phyloP scores from a whole-genome alignment of 1,140 invertebrate genomes.

The Penaeus chinensis region DNA sequence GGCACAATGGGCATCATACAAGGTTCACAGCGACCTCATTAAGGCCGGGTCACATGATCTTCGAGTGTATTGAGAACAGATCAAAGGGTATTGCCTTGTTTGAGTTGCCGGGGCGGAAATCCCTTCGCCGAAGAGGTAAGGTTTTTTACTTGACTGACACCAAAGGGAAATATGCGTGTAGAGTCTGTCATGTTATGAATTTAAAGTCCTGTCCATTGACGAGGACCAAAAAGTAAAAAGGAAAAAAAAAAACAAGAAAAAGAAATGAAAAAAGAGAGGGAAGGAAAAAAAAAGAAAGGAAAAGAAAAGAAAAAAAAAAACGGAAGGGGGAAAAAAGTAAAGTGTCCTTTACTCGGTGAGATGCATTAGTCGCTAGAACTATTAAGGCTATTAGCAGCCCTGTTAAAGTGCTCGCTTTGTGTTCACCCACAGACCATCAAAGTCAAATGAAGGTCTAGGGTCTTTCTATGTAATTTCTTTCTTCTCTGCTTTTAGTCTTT shows the following conservation, averaged over 20 bases:
- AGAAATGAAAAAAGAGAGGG: not conserved
- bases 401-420: slow-evolving; percentile 27
- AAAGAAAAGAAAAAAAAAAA: not conserved
- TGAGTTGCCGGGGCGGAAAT: too few relatives aligned
- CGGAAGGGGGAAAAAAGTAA: not conserved
- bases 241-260: not conserved
- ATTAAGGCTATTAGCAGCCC: slow-evolving; percentile 15
- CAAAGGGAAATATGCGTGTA: too few relatives aligned
- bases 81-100: too few relatives aligned
- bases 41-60: too few relatives aligned
- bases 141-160: too few relatives aligned
- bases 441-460: slow-evolving; percentile 28
- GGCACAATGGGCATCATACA: too few relatives aligned
- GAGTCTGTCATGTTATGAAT: too few relatives aligned
- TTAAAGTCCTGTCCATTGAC: too few relatives aligned
- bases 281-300: not conserved
- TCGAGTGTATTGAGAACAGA: too few relatives aligned
- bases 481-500: slow-evolving; percentile 17
- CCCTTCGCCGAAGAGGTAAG: too few relatives aligned
- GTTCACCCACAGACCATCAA: slow-evolving; percentile 17
- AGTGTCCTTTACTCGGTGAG: slow-evolving; percentile 3
- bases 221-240: not conserved
- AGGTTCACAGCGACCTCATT: too few relatives aligned
- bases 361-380: slow-evolving; percentile 25
- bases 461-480: slow-evolving; percentile 22